phyloP scores from a whole-genome alignment of 2,797 vertebrate genomes.

The Tamandua tetradactyla region DNA sequence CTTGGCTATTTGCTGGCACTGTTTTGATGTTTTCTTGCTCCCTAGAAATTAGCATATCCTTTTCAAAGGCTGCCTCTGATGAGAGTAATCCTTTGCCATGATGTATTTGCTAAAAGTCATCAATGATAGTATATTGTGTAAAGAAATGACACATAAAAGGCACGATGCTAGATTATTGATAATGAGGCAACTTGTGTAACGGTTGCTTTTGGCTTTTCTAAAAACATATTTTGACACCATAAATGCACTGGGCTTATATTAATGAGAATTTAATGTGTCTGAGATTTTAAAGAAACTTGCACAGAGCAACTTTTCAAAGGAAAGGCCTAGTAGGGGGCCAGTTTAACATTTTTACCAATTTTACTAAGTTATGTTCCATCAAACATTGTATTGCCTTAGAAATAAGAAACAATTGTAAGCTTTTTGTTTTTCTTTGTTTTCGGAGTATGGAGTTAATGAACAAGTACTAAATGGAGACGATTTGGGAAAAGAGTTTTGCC shows the following conservation, averaged over 20 bases:
- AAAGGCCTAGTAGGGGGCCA: constrained; percentile 29
- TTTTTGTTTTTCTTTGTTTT: constrained; percentile 60
- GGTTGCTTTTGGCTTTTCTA: constrained; percentile 86
- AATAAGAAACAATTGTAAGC: constrained; percentile 70
- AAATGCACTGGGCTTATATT: constrained; percentile 86
- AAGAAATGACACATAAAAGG: constrained; percentile 94
- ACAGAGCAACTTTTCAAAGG: constrained; percentile 82
- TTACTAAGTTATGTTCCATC: constrained; percentile 80
- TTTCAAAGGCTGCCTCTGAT: constrained; percentile 93
- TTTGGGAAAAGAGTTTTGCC: constrained; percentile 7
- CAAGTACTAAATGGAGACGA: neutral
- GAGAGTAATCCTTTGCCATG: constrained; percentile 93
- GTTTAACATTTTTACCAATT: constrained; percentile 82
- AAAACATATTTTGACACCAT: constrained; percentile 87
- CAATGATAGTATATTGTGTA: constrained; percentile 93
- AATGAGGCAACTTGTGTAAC: constrained; percentile 90
- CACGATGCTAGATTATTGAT: constrained; percentile 92
- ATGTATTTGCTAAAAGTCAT: constrained; percentile 94
- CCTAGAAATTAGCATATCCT: constrained; percentile 97
- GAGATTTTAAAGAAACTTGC: constrained; percentile 83
- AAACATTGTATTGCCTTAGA: constrained; percentile 79
- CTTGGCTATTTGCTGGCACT: constrained; percentile 96
- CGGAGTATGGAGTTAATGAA: constrained; percentile 47
- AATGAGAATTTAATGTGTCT: constrained; percentile 87
- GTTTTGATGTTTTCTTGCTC: constrained; percentile 98